These are phyloP conservation scores for Mesembrinibis cayennensis DNA, from an alignment of 2,113 vertebrate genomes.

Conservation along the genomic window DNA sequence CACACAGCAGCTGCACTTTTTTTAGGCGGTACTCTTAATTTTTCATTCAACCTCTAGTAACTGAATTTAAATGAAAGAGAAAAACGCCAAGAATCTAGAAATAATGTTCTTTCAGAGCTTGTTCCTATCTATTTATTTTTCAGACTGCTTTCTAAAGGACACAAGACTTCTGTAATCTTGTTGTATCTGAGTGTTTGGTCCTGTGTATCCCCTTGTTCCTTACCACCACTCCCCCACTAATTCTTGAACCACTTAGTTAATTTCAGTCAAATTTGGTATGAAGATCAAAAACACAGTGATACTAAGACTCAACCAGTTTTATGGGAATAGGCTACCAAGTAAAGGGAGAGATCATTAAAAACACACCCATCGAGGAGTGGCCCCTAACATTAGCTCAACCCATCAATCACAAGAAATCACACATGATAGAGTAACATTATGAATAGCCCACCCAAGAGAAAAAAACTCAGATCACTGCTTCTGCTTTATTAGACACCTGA, in stretches of 20 bases:
- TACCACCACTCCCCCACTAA: fast-evolving
- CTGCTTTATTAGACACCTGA: background rate
- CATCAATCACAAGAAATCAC: background rate
- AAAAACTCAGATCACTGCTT: background rate
- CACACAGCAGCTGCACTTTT: background rate
- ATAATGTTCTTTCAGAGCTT: background rate
- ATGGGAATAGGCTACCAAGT: background rate
- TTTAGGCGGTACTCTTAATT: background rate
- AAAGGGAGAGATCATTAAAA: background rate
- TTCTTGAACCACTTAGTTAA: background rate
- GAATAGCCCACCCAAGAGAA: background rate
- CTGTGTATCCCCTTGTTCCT: background rate
- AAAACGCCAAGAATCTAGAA: background rate
- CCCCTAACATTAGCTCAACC: background rate
- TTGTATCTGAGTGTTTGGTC: background rate
- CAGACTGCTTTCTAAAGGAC: background rate
- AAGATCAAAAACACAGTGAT: background rate
- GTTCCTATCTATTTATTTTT: background rate
- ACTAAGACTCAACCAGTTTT: background rate
- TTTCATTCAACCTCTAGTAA: background rate
- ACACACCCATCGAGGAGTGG: background rate
- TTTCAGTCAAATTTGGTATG: background rate
- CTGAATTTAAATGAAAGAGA: background rate
- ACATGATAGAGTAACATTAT: background rate
- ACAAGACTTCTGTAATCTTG: background rate